Conservation (phyloP, 53 echinoderm and acorn worm species). For the Crossaster papposus region DNA sequence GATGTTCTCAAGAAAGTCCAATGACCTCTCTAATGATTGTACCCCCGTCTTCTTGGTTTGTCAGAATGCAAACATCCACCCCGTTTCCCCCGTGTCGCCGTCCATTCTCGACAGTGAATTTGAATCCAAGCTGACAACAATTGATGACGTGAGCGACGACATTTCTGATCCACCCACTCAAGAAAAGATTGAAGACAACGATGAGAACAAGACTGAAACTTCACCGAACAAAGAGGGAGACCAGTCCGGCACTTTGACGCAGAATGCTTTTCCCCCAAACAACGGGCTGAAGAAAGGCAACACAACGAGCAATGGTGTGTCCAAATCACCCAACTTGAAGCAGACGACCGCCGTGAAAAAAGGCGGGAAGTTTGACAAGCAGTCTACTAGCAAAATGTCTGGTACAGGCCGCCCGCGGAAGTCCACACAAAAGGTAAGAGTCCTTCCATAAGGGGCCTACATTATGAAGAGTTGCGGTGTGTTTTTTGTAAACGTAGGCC, state of each 20-base stretch:
- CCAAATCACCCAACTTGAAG: background rate
- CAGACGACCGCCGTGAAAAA: background rate
- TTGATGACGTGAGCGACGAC: conserved; percentile 35
- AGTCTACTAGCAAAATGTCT: background rate
- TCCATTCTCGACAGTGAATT: background rate
- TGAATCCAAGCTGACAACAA: background rate
- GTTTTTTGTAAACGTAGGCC: background rate
- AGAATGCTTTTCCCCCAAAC: background rate
- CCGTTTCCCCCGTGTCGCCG: background rate
- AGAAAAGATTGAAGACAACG: background rate
- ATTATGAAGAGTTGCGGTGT: background rate
- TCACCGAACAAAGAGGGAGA: background rate
- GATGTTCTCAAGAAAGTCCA: conserved; percentile 1
- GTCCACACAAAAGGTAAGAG: conserved; percentile 31
- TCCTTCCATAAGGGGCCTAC: background rate
- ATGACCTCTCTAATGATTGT: background rate
- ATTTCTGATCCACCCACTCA: background rate
- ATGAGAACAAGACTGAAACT: background rate
- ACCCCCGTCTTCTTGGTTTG: conserved; percentile 12
- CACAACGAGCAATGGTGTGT: background rate
- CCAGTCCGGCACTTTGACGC: background rate
- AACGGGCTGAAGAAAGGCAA: background rate
- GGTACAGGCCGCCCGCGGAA: conserved; percentile 5
- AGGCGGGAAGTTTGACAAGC: background rate
- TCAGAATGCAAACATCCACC: background rate